phyloP scores from a whole-genome alignment of 2,113 vertebrate species.

The Chionodraco myersi region DNA sequence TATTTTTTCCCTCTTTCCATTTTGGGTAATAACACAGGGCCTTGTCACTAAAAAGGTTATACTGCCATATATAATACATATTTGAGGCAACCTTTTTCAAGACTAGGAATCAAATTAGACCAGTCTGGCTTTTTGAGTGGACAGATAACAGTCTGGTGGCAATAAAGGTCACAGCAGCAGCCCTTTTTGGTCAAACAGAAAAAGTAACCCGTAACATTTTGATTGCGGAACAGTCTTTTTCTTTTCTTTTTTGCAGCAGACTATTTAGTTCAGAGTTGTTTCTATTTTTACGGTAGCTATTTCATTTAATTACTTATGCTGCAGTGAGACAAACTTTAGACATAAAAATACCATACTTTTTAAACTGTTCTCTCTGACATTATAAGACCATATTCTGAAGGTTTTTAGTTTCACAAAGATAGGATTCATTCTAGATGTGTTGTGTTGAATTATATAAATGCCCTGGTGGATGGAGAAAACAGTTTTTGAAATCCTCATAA shows the following conservation, averaged over 20 bases:
- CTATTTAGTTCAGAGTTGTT: too few relatives aligned
- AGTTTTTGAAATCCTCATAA: not conserved
- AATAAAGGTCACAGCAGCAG: constrained; percentile 48
- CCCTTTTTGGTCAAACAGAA: not conserved
- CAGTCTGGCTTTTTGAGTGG: constrained; percentile 28
- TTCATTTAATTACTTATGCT: not conserved
- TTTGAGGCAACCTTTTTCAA: constrained; percentile 28
- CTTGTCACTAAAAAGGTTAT: too few relatives aligned
- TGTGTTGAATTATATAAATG: too few relatives aligned
- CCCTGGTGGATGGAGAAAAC: not conserved
- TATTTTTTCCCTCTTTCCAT: not conserved
- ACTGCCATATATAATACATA: too few relatives aligned
- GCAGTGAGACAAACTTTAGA: not conserved
- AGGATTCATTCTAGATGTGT: too few relatives aligned
- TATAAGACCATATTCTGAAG: not conserved
- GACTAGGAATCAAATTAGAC: not conserved
- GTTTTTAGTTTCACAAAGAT: too few relatives aligned
- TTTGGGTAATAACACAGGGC: constrained; percentile 20
- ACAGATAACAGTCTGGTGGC: constrained; percentile 4
- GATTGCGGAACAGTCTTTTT: not conserved
- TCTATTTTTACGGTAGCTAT: too few relatives aligned
- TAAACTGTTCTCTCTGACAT: not conserved
- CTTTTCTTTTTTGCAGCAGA: too few relatives aligned
- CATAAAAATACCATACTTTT: not conserved
- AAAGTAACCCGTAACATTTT: not conserved